phyloP scores from a whole-genome alignment of 2,113 vertebrate genomes.

The Leptocoma aspasia region DNA sequence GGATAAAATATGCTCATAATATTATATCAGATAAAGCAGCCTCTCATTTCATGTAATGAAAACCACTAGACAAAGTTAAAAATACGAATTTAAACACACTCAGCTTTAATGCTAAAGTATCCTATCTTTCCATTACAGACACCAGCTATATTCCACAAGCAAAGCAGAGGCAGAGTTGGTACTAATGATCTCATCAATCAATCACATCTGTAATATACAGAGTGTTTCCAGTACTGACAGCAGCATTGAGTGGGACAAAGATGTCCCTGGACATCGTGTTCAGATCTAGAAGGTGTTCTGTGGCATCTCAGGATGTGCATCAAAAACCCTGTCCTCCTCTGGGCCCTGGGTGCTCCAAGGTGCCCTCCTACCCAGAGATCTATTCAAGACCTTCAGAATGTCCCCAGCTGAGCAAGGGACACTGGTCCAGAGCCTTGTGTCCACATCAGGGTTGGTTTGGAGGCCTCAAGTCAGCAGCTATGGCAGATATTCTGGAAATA shows the following conservation, averaged over 20 bases:
- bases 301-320: accelerated
- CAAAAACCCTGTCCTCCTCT: neutral
- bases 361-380: neutral
- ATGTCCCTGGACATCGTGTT: neutral
- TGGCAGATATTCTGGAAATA: neutral
- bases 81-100: neutral
- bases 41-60: neutral
- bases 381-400: neutral
- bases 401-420: neutral
- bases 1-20: neutral
- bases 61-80: neutral
- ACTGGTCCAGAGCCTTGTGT: neutral
- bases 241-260: neutral
- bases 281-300: neutral
- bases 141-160: neutral
- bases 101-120: neutral
- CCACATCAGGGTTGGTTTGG: neutral
- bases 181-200: neutral
- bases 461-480: neutral
- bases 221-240: neutral
- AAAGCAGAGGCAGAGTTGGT: neutral
- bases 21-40: neutral
- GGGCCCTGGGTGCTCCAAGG: neutral
- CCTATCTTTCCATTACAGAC: neutral
- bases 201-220: neutral